phyloP scores from a whole-genome alignment of 2,797 vertebrate species.

The Halcyon badia region DNA sequence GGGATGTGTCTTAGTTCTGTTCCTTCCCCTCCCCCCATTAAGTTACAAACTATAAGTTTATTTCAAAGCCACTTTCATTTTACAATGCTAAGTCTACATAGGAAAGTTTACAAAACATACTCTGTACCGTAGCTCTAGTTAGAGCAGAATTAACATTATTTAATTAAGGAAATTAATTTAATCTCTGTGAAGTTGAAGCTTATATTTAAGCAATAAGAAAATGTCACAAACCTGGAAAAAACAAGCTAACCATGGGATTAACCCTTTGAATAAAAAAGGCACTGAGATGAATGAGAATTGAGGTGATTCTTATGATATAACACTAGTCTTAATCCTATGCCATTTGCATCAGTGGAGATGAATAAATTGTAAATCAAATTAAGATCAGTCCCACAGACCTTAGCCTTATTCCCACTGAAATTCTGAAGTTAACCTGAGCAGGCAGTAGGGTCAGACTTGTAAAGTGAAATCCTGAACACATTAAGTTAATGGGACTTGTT shows the following conservation, averaged over 20 bases:
- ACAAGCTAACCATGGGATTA: neutral
- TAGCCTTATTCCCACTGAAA: slow-evolving; percentile 5
- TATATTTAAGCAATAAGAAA: slow-evolving; percentile 2
- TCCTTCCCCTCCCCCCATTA: neutral
- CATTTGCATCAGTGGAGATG: neutral
- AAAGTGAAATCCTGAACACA: slow-evolving; percentile 2
- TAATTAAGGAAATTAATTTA: neutral
- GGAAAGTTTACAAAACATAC: neutral
- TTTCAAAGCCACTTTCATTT: slow-evolving; percentile 7
- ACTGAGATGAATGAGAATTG: neutral
- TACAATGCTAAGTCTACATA: neutral
- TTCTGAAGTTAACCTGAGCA: neutral
- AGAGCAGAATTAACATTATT: neutral
- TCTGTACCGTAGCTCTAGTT: neutral
- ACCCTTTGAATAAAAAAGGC: neutral
- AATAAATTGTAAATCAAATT: slow-evolving; percentile 9
- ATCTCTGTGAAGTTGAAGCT: neutral
- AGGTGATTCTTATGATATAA: neutral
- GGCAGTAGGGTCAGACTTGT: neutral
- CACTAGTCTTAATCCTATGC: neutral
- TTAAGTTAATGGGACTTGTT: neutral
- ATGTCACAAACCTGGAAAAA: neutral
- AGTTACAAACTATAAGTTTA: neutral
- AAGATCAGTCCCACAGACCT: neutral
- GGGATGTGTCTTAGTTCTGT: neutral